These are phyloP conservation scores for Onychomys leucogaster DNA, from an alignment of 2,797 vertebrate species.

Conservation along the genomic window DNA sequence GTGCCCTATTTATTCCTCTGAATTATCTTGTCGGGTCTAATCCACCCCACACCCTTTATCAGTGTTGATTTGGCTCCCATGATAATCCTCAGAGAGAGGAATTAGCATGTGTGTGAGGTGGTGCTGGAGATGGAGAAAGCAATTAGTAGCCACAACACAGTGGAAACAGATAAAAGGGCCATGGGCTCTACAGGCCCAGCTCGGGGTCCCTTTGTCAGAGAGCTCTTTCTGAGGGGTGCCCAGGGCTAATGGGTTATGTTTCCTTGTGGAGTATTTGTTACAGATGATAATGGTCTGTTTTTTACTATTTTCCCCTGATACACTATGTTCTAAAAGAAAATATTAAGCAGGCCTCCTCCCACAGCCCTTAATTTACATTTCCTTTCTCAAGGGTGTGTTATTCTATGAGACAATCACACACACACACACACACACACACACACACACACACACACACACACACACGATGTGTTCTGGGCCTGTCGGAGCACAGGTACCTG, in stretches of 20 bases:
- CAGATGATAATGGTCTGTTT: slow-evolving; percentile 67
- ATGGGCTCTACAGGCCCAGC: background rate
- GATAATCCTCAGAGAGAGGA: background rate
- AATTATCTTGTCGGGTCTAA: slow-evolving; percentile 49
- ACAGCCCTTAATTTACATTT: slow-evolving; percentile 61
- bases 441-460: background rate
- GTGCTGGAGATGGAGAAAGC: too few species aligned
- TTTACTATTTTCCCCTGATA: slow-evolving; percentile 44
- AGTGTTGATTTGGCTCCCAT: background rate
- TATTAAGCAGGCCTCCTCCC: slow-evolving; percentile 11
- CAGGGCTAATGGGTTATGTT: slow-evolving; percentile 59
- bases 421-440: background rate
- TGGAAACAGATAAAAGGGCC: background rate
- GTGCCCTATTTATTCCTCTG: slow-evolving; percentile 29
- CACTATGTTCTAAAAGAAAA: slow-evolving; percentile 48
- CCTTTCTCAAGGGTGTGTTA: slow-evolving; percentile 48
- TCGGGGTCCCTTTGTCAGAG: background rate
- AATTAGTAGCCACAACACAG: background rate
- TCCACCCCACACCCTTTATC: background rate
- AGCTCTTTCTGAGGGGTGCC: background rate
- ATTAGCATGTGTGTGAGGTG: background rate
- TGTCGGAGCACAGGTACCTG: background rate
- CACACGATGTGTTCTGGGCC: background rate
- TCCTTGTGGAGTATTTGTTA: slow-evolving; percentile 50
- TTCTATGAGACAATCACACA: background rate